Conservation (phyloP, 2,113 vertebrate genomes). For the Echinops telfairi region DNA sequence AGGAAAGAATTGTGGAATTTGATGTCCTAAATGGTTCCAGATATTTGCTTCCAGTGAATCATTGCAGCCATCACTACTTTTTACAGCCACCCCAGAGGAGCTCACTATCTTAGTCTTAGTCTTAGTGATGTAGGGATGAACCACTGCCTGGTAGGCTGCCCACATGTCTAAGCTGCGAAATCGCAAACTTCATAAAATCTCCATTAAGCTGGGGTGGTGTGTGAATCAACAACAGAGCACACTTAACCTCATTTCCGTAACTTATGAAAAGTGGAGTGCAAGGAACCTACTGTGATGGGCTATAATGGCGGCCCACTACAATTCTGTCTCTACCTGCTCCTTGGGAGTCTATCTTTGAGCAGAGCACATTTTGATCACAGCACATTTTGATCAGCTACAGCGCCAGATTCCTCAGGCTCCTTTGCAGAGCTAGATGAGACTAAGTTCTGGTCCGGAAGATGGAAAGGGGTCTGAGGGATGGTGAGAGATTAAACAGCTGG, state of each 20-base stretch:
- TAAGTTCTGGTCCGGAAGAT: background rate
- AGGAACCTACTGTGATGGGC: background rate
- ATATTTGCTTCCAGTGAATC: too few relatives aligned
- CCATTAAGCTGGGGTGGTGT: background rate
- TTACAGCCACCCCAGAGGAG: background rate
- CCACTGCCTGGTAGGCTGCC: background rate
- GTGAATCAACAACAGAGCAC: background rate
- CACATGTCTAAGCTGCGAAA: background rate
- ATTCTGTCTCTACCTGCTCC: background rate
- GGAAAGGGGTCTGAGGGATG: background rate
- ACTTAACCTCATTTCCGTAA: background rate
- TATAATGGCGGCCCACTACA: background rate
- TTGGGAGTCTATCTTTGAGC: background rate
- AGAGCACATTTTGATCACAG: background rate
- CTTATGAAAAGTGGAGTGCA: background rate
- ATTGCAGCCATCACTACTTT: background rate
- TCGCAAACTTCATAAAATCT: background rate
- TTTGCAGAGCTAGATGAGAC: background rate
- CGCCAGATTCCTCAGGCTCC: background rate
- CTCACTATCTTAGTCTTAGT: background rate
- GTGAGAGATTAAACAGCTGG: background rate
- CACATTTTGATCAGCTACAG: background rate
- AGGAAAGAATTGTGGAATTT: background rate
- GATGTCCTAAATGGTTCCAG: too few relatives aligned
- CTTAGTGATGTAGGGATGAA: rapidly evolving